Evolutionary conservation across 2,888 invertebrate species (phyloP).

Genomic region (Drosophila antonietae): DNA sequence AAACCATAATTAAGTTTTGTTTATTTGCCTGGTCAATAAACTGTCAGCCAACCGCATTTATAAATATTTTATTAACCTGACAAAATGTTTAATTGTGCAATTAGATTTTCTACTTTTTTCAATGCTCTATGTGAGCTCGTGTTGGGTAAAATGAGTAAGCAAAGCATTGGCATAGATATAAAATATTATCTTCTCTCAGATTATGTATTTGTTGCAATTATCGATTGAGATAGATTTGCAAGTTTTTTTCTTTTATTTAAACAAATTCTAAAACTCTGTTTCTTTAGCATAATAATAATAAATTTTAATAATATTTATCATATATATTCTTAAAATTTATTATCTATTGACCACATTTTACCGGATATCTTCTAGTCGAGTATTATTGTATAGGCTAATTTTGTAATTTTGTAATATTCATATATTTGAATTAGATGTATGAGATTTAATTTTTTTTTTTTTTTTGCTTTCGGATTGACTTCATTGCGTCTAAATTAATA

Average conservation of each 20-base stretch:
- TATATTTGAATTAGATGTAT: slow-evolving; percentile 54
- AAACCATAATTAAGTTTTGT: slow-evolving; percentile 72
- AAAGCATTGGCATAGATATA: neutral
- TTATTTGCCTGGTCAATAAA: slow-evolving; percentile 66
- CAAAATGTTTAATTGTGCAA: slow-evolving; percentile 68
- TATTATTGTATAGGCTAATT: neutral
- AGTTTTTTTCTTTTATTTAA: too few species aligned
- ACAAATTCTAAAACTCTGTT: too few species aligned
- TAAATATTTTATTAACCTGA: slow-evolving; percentile 77
- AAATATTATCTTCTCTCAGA: neutral
- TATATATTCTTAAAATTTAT: neutral
- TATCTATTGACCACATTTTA: neutral
- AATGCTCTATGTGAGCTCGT: neutral
- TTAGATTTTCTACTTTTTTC: slow-evolving; percentile 46
- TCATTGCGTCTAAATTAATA: slow-evolving; percentile 65
- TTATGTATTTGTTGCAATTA: neutral
- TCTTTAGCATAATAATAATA: too few species aligned
- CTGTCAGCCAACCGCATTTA: slow-evolving; percentile 56
- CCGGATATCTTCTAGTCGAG: slow-evolving; percentile 6
- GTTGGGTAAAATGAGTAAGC: neutral
- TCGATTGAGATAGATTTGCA: neutral
- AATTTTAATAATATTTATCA: too few species aligned
- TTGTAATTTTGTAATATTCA: slow-evolving; percentile 36
- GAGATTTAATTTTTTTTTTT: slow-evolving; percentile 25
- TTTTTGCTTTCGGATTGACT: slow-evolving; percentile 37